Evolutionary conservation across 2,797 vertebrate genomes (phyloP).

Genomic region (Tympanoctomys barrerae): DNA sequence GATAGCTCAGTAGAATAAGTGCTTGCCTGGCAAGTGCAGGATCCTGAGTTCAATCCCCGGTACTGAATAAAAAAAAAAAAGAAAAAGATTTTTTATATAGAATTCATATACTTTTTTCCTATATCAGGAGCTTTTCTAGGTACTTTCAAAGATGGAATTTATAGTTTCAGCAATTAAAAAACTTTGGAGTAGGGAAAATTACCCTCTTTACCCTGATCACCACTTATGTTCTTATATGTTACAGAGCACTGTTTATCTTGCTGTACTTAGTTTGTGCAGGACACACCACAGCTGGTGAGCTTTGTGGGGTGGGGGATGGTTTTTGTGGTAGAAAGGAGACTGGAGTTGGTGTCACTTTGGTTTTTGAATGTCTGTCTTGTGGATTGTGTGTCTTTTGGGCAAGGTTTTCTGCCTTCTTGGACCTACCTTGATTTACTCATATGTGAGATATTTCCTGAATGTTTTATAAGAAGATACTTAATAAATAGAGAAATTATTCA

Average conservation of each 20-base stretch:
- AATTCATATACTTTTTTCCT: slow-evolving; percentile 31
- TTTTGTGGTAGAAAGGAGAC: slow-evolving; percentile 40
- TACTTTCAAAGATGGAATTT: slow-evolving; percentile 54
- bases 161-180: slow-evolving; percentile 41
- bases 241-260: slow-evolving; percentile 4
- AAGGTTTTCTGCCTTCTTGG: slow-evolving; percentile 1
- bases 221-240: slow-evolving; percentile 8
- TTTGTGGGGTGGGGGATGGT: neutral
- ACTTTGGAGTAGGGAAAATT: slow-evolving; percentile 37
- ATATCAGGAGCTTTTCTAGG: slow-evolving; percentile 10
- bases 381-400: slow-evolving; percentile 5
- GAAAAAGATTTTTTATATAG: neutral
- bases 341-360: slow-evolving; percentile 35
- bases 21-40: too few species aligned
- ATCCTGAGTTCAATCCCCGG: too few species aligned
- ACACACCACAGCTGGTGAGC: slow-evolving; percentile 31
- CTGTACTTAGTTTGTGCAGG: slow-evolving; percentile 52
- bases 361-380: slow-evolving; percentile 36
- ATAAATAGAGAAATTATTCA: slow-evolving; percentile 51
- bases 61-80: too few species aligned
- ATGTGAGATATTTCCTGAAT: slow-evolving; percentile 36
- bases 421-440: slow-evolving; percentile 52
- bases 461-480: slow-evolving; percentile 64
- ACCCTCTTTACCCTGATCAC: slow-evolving; percentile 27
- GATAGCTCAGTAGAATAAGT: too few species aligned